Evolutionary conservation across 2,113 vertebrate species (phyloP).

Genomic region (Romanogobio albipinnatus): DNA sequence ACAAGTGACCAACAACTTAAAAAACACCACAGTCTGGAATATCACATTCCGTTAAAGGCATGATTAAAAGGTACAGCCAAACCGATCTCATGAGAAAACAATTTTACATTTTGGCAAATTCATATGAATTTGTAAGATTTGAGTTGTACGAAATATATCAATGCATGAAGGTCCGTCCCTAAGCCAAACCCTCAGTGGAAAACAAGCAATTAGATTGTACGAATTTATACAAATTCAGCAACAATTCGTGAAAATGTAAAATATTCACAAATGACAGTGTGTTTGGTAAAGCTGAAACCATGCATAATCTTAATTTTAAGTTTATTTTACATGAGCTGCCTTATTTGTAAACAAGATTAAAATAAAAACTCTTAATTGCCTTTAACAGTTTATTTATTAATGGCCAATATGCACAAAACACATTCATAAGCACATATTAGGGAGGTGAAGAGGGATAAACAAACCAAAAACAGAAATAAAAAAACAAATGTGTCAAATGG

Average conservation of each 20-base stretch:
- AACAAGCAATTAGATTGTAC: neutral
- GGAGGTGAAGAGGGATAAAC: conserved; percentile 16
- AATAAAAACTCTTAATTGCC: conserved; percentile 1
- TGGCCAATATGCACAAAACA: conserved; percentile 9
- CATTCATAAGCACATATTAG: conserved; percentile 10
- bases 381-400: conserved; percentile 23
- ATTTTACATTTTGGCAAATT: neutral
- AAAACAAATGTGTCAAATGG: conserved; percentile 38
- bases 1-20: neutral
- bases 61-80: neutral
- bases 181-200: neutral
- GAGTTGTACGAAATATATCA: neutral
- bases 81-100: neutral
- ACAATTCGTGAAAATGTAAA: neutral
- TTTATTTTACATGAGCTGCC: neutral
- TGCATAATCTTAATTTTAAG: neutral
- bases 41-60: conserved; percentile 18
- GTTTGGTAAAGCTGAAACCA: neutral
- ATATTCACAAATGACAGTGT: neutral
- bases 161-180: neutral
- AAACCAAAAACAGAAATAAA: neutral
- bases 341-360: neutral
- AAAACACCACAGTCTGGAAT: neutral
- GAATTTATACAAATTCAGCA: too few species aligned
- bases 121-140: neutral